Evolutionary conservation across 2,888 invertebrate species (phyloP).

Genomic region (Sarcophaga caerulescens): DNA sequence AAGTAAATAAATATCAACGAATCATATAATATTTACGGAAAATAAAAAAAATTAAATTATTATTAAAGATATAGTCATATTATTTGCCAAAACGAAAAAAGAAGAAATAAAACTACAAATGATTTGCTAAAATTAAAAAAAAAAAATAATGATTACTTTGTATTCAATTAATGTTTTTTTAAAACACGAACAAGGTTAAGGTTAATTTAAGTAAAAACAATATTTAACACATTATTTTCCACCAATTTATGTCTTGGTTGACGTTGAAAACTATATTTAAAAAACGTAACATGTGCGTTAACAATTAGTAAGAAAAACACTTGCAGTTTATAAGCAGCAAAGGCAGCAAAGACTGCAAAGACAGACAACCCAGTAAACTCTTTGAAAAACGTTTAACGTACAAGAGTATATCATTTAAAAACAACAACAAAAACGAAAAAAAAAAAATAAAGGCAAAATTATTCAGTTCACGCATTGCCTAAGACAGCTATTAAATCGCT

Average conservation of each 20-base stretch:
- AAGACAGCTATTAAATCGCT: constrained; percentile 61
- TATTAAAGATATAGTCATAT: neutral
- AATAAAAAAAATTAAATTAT: neutral
- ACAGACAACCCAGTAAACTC: neutral
- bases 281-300: constrained; percentile 56
- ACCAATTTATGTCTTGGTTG: constrained; percentile 10
- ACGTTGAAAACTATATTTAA: constrained; percentile 45
- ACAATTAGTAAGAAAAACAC: constrained; percentile 53
- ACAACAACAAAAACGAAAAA: neutral
- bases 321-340: constrained; percentile 34
- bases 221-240: constrained; percentile 27
- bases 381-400: constrained; percentile 9
- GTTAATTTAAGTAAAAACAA: constrained; percentile 41
- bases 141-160: constrained; percentile 36
- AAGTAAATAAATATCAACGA: neutral
- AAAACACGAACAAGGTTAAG: constrained; percentile 60
- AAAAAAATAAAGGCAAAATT: constrained; percentile 35
- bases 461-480: constrained; percentile 67
- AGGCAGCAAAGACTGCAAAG: constrained; percentile 7
- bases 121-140: constrained; percentile 29
- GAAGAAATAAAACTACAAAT: neutral
- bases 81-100: neutral
- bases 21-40: neutral
- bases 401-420: constrained; percentile 26
- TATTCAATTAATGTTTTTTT: constrained; percentile 37